A percentile compares a stretch with the other conserved stretches of the same genome.
Conservation (phyloP, 1,140 invertebrate genomes). For the Piezodorus guildinii region DNA sequence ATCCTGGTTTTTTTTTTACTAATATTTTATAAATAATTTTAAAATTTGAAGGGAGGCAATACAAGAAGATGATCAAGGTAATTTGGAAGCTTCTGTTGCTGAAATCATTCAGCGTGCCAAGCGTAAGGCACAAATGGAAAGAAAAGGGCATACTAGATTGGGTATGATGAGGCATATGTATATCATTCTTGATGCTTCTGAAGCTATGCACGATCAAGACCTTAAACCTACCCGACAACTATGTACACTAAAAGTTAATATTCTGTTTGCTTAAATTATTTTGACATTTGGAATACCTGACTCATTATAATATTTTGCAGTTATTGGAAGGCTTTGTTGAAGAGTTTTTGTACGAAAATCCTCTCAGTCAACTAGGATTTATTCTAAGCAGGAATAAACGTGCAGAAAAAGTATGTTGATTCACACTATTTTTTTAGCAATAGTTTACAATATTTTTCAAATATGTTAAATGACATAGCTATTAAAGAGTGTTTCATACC, state of each 20-base stretch:
- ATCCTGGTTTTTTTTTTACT: not conserved
- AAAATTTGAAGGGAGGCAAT: slow-evolving; percentile 73
- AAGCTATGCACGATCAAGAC: slow-evolving; percentile 87
- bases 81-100: slow-evolving; percentile 75
- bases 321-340: slow-evolving; percentile 86
- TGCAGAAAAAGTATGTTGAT: slow-evolving; percentile 65
- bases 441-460: too few species aligned
- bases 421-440: not conserved
- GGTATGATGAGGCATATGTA: slow-evolving; percentile 95
- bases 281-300: not conserved
- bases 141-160: slow-evolving; percentile 62
- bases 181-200: slow-evolving; percentile 83
- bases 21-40: slow-evolving; percentile 7
- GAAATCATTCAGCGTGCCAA: slow-evolving; percentile 85
- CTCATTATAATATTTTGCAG: slow-evolving; percentile 38
- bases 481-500: too few species aligned
- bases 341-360: slow-evolving; percentile 97
- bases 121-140: slow-evolving; percentile 58
- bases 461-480: too few species aligned
- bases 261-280: not conserved
- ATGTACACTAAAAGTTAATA: slow-evolving; percentile 69
- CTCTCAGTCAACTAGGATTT: slow-evolving; percentile 91
- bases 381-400: slow-evolving; percentile 86
- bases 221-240: slow-evolving; percentile 86
- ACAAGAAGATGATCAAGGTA: slow-evolving; percentile 86